These are phyloP conservation scores for Ophthalmolycus amberensis DNA, from an alignment of 2,113 vertebrate genomes.

Conservation along the genomic window DNA sequence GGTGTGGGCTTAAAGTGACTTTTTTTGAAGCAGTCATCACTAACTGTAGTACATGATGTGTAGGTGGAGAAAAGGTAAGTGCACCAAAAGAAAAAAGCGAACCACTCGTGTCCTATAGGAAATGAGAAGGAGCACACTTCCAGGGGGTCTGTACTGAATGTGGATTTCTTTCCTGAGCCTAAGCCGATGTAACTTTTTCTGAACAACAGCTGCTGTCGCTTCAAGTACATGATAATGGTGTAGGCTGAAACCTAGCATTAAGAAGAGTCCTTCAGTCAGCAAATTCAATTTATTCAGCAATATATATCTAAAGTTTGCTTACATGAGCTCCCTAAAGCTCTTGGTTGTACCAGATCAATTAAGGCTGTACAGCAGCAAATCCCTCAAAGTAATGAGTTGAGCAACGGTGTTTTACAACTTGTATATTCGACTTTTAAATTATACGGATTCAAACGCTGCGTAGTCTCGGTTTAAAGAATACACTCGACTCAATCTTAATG, in stretches of 20 bases:
- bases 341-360: not conserved
- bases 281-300: not conserved
- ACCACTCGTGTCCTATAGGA: not conserved
- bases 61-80: not conserved
- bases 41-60: not conserved
- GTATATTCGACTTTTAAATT: not conserved
- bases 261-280: not conserved
- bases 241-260: not conserved
- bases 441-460: not conserved
- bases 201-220: not conserved
- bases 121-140: not conserved
- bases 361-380: not conserved
- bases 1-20: not conserved
- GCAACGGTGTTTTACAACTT: not conserved
- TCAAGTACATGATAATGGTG: not conserved
- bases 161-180: not conserved
- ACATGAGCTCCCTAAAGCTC: not conserved
- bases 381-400: not conserved
- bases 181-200: not conserved
- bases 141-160: not conserved
- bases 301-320: not conserved
- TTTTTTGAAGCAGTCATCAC: constrained; percentile 2
- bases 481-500: not conserved
- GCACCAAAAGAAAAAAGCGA: not conserved
- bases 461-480: not conserved